Base-by-base conservation (phyloP, 2,113 vertebrate genomes). In the Todiramphus chloris region DNA sequence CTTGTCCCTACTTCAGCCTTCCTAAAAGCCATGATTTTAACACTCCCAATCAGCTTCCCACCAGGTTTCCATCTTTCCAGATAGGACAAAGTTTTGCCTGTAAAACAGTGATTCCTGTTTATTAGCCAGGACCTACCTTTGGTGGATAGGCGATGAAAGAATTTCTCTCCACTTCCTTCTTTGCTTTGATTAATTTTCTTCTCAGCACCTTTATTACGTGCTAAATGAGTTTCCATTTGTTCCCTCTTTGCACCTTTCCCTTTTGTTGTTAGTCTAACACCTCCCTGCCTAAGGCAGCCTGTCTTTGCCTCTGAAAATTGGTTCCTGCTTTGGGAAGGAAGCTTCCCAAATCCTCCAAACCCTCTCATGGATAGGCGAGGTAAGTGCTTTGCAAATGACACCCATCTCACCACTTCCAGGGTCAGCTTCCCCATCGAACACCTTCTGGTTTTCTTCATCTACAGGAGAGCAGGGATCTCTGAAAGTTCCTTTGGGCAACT, bases 181-280 rank as follows among this genome's bases (percentile, higher is more conserved):
- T 67, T 90, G 63, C 96, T 96, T 95, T 96, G 87, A 91, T 96
- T 96, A 90, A 93, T 94, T 95, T 93, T 90, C 37, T 80, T 96
- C 90, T 70, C 82, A 88, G 75, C 91, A 83, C 90, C 82, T 94
- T 90, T 75, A 58, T 96, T 96, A 85, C 7, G 89, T 91, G 93
- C 68, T 96, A 96, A 96, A 93, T 50, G 90, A 96, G 90, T 93
- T 96, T 96, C 94, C 96, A 83, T 97, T 97, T 97, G 96, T 96
- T 91, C 93, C 67, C 44, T 96, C 87, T 96, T 96, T 95, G 93
- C 96, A 91, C 94, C 93, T 94, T 95, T 96, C 94, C 94, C 96
- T 96, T 96, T 97, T 97, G 95, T 96, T 95, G 92, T 93, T 90
- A 80, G 84, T 93, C 81, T 96, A 96, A 96, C 95, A 94, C 96